Percentiles rank a stretch among this genome's conserved stretches.
These are phyloP conservation scores for Mixornis gularis DNA, from an alignment of 2,113 vertebrate genomes.

Conservation along the genomic window DNA sequence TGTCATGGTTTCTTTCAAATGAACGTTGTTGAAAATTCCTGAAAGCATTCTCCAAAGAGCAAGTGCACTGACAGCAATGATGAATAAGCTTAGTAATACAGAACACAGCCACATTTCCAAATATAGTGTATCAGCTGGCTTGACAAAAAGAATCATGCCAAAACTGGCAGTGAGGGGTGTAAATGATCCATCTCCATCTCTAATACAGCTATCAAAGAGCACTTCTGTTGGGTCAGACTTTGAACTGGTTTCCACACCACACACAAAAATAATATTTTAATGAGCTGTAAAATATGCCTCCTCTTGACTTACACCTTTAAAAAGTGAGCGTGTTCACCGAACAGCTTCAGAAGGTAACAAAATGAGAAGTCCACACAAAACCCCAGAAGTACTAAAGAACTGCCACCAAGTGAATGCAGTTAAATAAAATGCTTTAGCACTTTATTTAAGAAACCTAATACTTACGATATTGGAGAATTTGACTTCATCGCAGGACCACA, in stretches of 20 bases:
- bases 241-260: not conserved
- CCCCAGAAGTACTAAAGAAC: not conserved
- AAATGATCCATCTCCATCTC: not conserved
- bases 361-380: not conserved
- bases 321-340: not conserved
- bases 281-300: not conserved
- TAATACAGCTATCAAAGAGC: not conserved
- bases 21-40: not conserved
- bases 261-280: not conserved
- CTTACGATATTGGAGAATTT: not conserved
- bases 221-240: not conserved
- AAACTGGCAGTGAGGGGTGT: not conserved
- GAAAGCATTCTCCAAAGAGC: conserved; percentile 17
- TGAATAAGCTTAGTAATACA: conserved; percentile 8
- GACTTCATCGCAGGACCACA: not conserved
- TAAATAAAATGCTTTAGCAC: not conserved
- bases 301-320: not conserved
- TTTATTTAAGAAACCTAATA: not conserved
- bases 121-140: conserved; percentile 41
- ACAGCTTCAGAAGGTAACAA: not conserved
- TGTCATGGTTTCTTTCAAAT: not conserved
- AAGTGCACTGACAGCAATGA: conserved; percentile 1
- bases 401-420: not conserved
- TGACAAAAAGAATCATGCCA: conserved; percentile 6
- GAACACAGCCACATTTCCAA: conserved; percentile 40